phyloP scores from a whole-genome alignment of 2,797 vertebrate species.

The Siniperca undulata region DNA sequence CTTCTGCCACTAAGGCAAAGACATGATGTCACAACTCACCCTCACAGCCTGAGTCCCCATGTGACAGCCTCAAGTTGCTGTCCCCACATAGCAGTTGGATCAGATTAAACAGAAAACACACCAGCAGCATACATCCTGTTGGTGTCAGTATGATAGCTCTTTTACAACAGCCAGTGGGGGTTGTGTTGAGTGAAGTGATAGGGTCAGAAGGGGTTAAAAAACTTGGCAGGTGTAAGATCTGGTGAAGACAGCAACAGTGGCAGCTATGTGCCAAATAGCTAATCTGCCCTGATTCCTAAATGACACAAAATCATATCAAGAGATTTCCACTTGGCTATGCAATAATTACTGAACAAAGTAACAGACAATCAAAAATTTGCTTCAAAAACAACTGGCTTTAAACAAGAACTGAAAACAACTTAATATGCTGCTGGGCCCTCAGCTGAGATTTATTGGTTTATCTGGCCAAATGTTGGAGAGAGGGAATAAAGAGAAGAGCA shows the following conservation, averaged over 20 bases:
- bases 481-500: neutral
- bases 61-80: slow-evolving; percentile 61
- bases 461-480: slow-evolving; percentile 19
- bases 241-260: neutral
- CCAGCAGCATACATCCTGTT: slow-evolving; percentile 37
- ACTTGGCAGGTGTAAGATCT: slow-evolving; percentile 4
- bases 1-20: slow-evolving; percentile 60
- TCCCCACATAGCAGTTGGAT: slow-evolving; percentile 49
- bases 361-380: neutral
- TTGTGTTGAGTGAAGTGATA: slow-evolving; percentile 17
- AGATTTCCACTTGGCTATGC: neutral
- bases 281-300: neutral
- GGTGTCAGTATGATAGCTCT: slow-evolving; percentile 37
- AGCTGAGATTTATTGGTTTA: slow-evolving; percentile 20
- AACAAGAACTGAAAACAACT: neutral
- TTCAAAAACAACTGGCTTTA: neutral
- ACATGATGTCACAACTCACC: slow-evolving; percentile 59
- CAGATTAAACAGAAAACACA: slow-evolving; percentile 48
- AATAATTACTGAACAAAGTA: slow-evolving; percentile 23
- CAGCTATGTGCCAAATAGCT: neutral
- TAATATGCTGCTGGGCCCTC: slow-evolving; percentile 1
- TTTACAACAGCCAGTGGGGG: slow-evolving; percentile 19
- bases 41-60: slow-evolving; percentile 32
- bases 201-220: slow-evolving; percentile 9
- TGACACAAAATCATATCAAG: slow-evolving; percentile 7